Base-by-base conservation (phyloP, 2,113 vertebrate genomes). In the Ochotona princeps region DNA sequence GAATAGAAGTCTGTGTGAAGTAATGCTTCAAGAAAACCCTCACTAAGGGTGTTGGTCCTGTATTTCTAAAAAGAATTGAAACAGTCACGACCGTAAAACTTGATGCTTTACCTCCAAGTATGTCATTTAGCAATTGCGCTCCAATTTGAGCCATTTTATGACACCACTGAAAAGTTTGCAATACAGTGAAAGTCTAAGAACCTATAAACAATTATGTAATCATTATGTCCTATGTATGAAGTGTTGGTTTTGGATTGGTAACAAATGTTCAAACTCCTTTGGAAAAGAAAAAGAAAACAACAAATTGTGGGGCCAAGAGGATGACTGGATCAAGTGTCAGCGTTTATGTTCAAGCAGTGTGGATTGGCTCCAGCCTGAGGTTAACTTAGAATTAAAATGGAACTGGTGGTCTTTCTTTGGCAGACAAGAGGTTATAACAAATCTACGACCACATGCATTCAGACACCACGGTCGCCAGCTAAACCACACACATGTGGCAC, bases 361-460 rank as follows among this genome's bases (percentile, higher is more conserved):
- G 89, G 93, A 91, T 69, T 63, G 91, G 89, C 95, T 97, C 96
- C 97, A 97, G 74, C 44, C 83, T 35, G 96, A 97, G 96, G 93
- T 95, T 94, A 92, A 78, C 89, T 88, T 84, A 76, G 95, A 96
- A 93, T 91, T 95, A 94, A 96, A 94, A 96, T 57, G 82, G 18
- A 96, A 90, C 95, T 96, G 35, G 18, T 87, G 96, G 96, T 96
- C 92, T 96, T 87, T 38, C 78, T 38, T 92, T 93, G 96, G 94
- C 95, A 96, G 97, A 96, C 83, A 95, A 2, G 93, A 97, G 90
- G 92, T 94, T 96, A 90, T 60, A 95, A 87, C 51, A 26, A 96
- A 94, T 89, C 95, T 95, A 92, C 95, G 96, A 96, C 95, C 95
- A 92, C 97, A 97, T 97, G 82, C 72, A 94, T 80, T 95, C 94